Evolutionary conservation across 2,888 invertebrate species (phyloP), one percentile per base, ranked within the genome.

Genomic region (Ormyrus thymus): DNA sequence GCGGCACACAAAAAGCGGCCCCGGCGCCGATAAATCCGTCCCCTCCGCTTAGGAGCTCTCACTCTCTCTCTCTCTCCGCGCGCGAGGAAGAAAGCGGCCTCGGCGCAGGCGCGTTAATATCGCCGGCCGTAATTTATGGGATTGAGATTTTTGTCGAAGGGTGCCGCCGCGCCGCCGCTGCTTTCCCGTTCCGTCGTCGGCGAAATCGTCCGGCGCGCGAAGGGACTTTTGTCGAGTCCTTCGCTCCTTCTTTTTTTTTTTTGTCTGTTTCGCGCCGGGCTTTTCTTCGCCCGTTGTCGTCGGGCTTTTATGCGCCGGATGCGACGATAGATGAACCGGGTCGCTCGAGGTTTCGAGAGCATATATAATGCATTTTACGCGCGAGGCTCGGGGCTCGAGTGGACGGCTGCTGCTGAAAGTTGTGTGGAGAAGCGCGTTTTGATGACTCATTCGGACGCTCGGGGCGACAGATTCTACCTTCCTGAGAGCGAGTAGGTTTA

Each of bases 41-140:
- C 29, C 61, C 59, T 77, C 51, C 59, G n/a, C 29, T 10, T 1
- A 66, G 74, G 66, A 65, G 64, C 76, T 76, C 46, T 29, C 70
- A 71, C 76, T 59, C 56, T 43, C 15, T 5, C 43, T 29, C 7
- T 55, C 15, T 9, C 66, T n/a, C 15, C 51, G 7, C n/a, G 53
- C 13, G 45, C 45, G 15, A 62, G 58, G 59, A 72, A 69, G 29
- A 59, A 68, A 71, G 46, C 15, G 29, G n/a, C n/a, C n/a, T n/a
- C n/a, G n/a, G 11, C 59, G 1, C 29, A 13, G 11, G 64, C 64
- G 13, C n/a, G 46, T 46, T 13, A n/a, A 29, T 29, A 29, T 29
- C 29, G 76, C 71, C 72, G 76, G 83, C 29, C 82, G 81, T 87
- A 87, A 88, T 87, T 87, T 86, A 87, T 86, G 84, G 84, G 81